Conservation (phyloP, 1,140 invertebrate species). For the Sitophilus oryzae region DNA sequence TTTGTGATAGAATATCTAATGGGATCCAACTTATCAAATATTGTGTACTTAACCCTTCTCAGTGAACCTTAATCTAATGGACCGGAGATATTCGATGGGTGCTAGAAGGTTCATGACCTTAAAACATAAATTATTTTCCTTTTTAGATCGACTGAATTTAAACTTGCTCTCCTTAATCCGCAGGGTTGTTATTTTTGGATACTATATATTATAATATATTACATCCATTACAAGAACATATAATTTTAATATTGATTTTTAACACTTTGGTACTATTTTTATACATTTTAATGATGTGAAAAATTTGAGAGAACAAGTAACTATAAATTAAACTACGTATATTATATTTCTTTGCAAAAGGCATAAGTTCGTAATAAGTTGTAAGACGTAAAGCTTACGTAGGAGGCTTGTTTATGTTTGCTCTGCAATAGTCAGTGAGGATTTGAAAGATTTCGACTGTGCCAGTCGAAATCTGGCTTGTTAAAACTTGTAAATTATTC, state of each 20-base stretch:
- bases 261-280: too few species aligned
- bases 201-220: too few species aligned
- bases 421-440: neutral
- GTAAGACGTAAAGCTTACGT: too few species aligned
- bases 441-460: neutral
- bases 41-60: constrained; percentile 21
- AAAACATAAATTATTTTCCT: constrained; percentile 13
- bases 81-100: constrained; percentile 13
- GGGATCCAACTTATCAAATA: constrained; percentile 19
- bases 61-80: constrained; percentile 21
- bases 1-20: constrained; percentile 11
- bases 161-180: too few species aligned
- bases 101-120: neutral
- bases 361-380: too few species aligned
- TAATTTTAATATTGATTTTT: too few species aligned
- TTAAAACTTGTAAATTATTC: neutral
- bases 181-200: too few species aligned
- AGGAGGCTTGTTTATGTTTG: neutral
- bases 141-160: neutral
- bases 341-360: too few species aligned
- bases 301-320: too few species aligned
- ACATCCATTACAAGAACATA: too few species aligned
- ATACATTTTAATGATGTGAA: too few species aligned
- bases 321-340: too few species aligned
- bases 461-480: neutral